Evolutionary conservation across 1,140 invertebrate genomes (phyloP), one percentile per base, ranked within the genome.

Genomic region (Phenacoccus solenopsis): DNA sequence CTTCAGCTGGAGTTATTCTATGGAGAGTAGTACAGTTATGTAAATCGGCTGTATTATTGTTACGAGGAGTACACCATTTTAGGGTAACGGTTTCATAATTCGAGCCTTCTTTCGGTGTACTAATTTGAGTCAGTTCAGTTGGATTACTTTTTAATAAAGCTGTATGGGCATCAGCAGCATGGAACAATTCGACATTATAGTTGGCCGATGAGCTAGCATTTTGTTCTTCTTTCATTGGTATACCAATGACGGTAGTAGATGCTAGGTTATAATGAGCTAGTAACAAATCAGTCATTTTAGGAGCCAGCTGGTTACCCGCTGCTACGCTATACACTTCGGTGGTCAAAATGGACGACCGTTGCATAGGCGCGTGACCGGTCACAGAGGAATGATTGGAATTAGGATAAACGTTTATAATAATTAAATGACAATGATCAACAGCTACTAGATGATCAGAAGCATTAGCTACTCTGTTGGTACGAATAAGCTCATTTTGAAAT

Each of bases 151-250:
- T 84, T 56, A 91, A 79, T 28, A 95, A 84, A 0, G 90, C 86
- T 0, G 86, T 83, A 78, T 97, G 94, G 0, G 93, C 92, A 16
- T 86, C 84, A 1, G 86, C 85, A 0, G 90, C 86, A 78, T 98
- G 95, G 73, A 96, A 88, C 57, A 98, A 90, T 79, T 98, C 94
- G 0, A 98, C 96, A 78, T 98, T 95, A 78, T 98, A 98, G 81
- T 98, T 98, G 0, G 94, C 93, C 67, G 94, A 98, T 0, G 94
- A 96, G 79, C 90, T 94, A 0, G 96, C 94, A 81, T 98, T 98
- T 82, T 98, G 95, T 81, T 98, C 96, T 81, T 98, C 96, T 82
- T 98, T 98, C 96, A 98, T 98, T 3, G 95, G 96, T 76, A 98
- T 98, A 28, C 94, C 95, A 25, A 94, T 98, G 0, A 98, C 94